A percentile compares a stretch with the other conserved stretches of the same genome.
Evolutionary conservation across 2,113 vertebrate species (phyloP).

Genomic region (Glareola pratincola): DNA sequence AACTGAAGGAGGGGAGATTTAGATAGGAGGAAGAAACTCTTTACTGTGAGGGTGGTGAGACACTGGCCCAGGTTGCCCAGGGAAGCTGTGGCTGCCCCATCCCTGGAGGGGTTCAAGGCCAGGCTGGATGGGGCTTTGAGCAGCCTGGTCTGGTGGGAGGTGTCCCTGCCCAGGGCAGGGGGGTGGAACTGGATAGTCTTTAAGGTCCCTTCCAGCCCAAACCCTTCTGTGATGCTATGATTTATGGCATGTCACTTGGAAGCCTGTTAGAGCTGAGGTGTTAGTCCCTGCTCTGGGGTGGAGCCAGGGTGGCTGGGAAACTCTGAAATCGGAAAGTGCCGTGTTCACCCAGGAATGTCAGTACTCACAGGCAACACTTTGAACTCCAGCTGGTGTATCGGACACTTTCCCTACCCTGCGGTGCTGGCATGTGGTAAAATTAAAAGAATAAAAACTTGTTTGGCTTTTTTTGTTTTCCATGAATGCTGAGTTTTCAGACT

Average conservation of each 20-base stretch:
- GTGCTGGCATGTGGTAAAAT: background rate
- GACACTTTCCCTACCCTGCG: background rate
- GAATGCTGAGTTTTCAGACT: background rate
- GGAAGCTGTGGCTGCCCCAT: background rate
- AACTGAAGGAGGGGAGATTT: accelerated
- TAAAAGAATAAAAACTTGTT: background rate
- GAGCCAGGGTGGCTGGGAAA: background rate
- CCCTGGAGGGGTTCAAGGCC: background rate
- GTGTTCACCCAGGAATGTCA: background rate
- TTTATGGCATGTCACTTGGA: accelerated
- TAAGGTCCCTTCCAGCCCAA: background rate
- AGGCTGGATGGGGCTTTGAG: background rate
- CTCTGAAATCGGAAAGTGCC: accelerated
- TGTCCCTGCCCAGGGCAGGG: background rate
- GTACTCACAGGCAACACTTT: accelerated
- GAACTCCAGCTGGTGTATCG: accelerated
- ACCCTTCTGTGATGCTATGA: background rate
- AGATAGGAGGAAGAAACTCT: background rate
- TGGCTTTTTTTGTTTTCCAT: too few relatives aligned
- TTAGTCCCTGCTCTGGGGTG: background rate
- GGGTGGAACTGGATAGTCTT: accelerated
- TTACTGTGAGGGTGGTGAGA: accelerated
- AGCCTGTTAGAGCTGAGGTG: background rate
- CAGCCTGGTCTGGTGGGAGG: background rate
- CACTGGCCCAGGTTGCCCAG: background rate